A percentile compares a stretch with the other conserved stretches of the same genome.
Evolutionary conservation across 1,140 invertebrate species (phyloP).

Genomic region (Asbolus verrucosus): DNA sequence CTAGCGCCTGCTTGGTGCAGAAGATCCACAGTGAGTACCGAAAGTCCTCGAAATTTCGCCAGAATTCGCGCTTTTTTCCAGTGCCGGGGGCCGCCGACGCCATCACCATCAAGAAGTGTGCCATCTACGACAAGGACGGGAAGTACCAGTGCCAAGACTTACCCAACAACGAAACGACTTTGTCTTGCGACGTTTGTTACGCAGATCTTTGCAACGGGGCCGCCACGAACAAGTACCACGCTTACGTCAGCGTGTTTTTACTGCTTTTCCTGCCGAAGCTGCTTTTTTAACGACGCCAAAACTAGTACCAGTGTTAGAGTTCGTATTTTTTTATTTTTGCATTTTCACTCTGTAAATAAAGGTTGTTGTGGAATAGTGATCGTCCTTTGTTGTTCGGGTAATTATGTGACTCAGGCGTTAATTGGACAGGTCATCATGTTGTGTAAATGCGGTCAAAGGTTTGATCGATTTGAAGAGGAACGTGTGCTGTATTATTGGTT

Average conservation of each 20-base stretch:
- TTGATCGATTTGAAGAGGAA: no score
- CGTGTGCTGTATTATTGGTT: no score
- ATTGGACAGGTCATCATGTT: no score
- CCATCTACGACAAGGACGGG: constrained; percentile 6
- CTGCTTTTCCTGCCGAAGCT: neutral
- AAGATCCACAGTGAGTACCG: constrained; percentile 16
- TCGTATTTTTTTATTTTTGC: neutral
- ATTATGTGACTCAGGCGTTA: no score
- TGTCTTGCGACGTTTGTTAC: constrained; percentile 8
- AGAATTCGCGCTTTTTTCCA: neutral
- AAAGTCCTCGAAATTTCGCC: neutral
- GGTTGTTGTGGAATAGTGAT: neutral
- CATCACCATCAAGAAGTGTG: constrained; percentile 33
- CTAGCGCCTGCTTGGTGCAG: constrained; percentile 21
- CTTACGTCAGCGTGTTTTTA: neutral
- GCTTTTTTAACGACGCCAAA: neutral
- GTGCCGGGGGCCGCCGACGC: neutral
- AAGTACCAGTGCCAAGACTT: neutral
- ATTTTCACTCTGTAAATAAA: neutral
- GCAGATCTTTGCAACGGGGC: constrained; percentile 34
- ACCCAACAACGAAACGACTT: neutral
- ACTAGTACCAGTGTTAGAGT: neutral
- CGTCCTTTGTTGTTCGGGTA: neutral
- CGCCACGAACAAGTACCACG: neutral
- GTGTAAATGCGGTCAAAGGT: no score